A percentile compares a stretch with the other conserved stretches of the same genome.
Conservation (phyloP, 2,113 vertebrate species). For the Anhinga rufa region DNA sequence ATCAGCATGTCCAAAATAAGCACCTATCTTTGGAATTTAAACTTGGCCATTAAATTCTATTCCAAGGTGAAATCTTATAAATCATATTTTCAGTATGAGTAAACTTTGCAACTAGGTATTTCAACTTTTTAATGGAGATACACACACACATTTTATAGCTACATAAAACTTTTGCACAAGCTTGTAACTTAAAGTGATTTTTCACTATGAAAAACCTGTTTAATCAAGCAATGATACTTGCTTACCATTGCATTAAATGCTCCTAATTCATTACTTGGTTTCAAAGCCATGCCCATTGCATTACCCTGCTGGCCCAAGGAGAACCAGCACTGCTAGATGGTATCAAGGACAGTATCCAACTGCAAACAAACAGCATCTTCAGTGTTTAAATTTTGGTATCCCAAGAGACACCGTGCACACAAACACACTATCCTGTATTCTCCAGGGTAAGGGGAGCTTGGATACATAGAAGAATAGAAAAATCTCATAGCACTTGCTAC, state of each 20-base stretch:
- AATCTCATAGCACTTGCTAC: background rate
- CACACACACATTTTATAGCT: background rate
- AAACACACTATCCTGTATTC: background rate
- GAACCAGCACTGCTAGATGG: background rate
- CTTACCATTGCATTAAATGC: background rate
- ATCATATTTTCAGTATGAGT: background rate
- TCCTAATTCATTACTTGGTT: background rate
- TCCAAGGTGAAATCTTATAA: conserved; percentile 34
- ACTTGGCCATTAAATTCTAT: background rate
- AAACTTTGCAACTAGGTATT: conserved; percentile 1
- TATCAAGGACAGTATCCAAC: background rate
- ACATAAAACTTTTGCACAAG: background rate
- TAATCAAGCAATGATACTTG: background rate
- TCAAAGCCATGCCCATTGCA: background rate
- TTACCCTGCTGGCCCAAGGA: background rate
- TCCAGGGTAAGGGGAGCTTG: background rate
- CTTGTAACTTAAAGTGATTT: background rate
- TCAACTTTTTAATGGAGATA: background rate
- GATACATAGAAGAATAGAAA: background rate
- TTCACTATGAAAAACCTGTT: background rate
- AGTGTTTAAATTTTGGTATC: background rate
- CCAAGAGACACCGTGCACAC: background rate
- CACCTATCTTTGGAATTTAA: conserved; percentile 43
- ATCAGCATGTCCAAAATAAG: conserved; percentile 57
- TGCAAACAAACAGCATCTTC: background rate